Conservation (phyloP, 2,113 vertebrate genomes). For the Tachysurus vachellii region DNA sequence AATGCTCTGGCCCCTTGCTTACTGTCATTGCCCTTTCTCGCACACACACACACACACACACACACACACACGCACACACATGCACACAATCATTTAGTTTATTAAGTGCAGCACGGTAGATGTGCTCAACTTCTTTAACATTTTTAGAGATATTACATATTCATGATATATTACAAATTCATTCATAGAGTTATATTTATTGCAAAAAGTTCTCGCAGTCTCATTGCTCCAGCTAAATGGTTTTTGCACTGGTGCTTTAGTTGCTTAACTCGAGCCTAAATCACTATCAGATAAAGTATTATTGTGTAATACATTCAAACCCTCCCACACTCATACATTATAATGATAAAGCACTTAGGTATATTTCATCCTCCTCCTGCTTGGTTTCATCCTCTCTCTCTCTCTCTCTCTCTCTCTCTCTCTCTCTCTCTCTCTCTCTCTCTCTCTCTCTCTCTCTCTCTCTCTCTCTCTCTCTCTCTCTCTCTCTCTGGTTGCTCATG, state of each 20-base stretch:
- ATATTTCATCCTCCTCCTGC: constrained; percentile 58
- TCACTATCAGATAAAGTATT: constrained; percentile 43
- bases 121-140: background rate
- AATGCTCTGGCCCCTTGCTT: constrained; percentile 60
- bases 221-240: background rate
- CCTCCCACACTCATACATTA: constrained; percentile 30
- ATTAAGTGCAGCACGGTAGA: background rate
- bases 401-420: constrained; percentile 47
- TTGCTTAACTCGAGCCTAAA: constrained; percentile 23
- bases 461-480: constrained; percentile 55
- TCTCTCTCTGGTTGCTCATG: constrained; percentile 61
- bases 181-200: constrained; percentile 22
- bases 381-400: constrained; percentile 40
- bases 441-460: constrained; percentile 51
- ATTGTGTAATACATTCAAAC: constrained; percentile 53
- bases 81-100: constrained; percentile 37
- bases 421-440: constrained; percentile 57
- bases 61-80: constrained; percentile 40
- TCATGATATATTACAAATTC: background rate
- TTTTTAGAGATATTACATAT: background rate
- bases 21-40: constrained; percentile 17
- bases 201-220: constrained; percentile 11
- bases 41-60: background rate
- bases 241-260: constrained; percentile 39
- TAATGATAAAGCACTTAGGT: constrained; percentile 53